Base-by-base conservation (phyloP, 2,113 vertebrate species). In the Vombatus ursinus region DNA sequence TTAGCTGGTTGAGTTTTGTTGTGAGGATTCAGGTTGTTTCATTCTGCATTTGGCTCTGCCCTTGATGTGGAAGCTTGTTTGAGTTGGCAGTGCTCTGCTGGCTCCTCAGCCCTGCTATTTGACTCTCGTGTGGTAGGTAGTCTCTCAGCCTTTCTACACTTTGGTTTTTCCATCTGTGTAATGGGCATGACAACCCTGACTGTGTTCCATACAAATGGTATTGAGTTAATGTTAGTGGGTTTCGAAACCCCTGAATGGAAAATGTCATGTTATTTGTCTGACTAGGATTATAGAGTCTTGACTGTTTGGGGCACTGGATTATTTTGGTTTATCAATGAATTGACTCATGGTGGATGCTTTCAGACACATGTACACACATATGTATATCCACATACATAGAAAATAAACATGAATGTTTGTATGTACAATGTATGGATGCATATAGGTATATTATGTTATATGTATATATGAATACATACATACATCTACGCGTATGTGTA, bases 11-110 rank as follows among this genome's bases (percentile, higher is more conserved):
- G 47, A 11, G 92, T 44, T 91, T 54, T 50, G 90, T 61, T 44
- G 68, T 44, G 44, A 84, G 68, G 68, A 44, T 44, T 8, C n/a
- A 44, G 68, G 28, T 95, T 92, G 61, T 91, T 96, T 95, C 93
- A 53, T 95, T 93, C n/a, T 95, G 12, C 50, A 52, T 96, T 95
- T 96, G 90, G 95, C 61, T 96, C 23, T 52, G 57, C 84, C 51
- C 28, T 52, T 48, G 68, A n/a, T 94, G 90, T 93, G 51, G 91
- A 50, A 90, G 47, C 94, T 95, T 31, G 49, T 94, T 44, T 84
- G 68, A 68, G 48, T 90, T 96, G 90, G 93, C 61, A 6, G 93
- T 96, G 16, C 4, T 68, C 47, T 47, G 3, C 47, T 89, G 94
- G 89, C 8, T 93, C 95, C 51, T 26, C 0, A 1, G 37, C 61